Conservation (phyloP, 1,140 invertebrate genomes). For the Pissodes strobi region DNA sequence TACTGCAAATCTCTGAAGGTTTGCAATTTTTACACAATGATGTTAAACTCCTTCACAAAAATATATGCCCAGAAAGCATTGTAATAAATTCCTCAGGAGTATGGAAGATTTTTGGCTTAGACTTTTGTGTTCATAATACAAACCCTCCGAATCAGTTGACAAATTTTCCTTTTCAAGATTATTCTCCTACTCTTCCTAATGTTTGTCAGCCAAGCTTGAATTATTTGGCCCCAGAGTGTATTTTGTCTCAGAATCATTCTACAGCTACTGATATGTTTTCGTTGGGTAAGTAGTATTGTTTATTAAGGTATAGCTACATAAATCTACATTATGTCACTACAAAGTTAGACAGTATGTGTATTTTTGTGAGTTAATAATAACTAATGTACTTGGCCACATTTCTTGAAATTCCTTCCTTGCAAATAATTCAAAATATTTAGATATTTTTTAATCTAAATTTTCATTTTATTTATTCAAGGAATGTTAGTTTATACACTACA, state of each 20-base stretch:
- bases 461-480: conserved; percentile 59
- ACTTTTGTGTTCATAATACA: conserved; percentile 82
- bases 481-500: conserved; percentile 82
- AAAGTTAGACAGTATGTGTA: neutral
- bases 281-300: too few species aligned
- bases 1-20: conserved; percentile 92
- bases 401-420: too few species aligned
- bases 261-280: conserved; percentile 90
- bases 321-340: neutral
- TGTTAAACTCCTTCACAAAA: conserved; percentile 90
- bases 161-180: conserved; percentile 79
- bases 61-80: conserved; percentile 90
- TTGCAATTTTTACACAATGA: conserved; percentile 91
- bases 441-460: neutral
- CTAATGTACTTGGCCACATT: too few species aligned
- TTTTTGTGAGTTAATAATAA: too few species aligned
- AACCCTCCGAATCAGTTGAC: conserved; percentile 66
- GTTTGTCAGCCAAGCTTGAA: conserved; percentile 82
- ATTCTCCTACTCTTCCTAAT: conserved; percentile 72
- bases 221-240: conserved; percentile 84
- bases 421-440: neutral
- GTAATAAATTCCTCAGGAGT: conserved; percentile 90
- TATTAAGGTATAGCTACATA: too few species aligned
- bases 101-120: conserved; percentile 97
- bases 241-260: conserved; percentile 69